phyloP scores from a whole-genome alignment of 1,140 invertebrate genomes.

The Bombus picipes region DNA sequence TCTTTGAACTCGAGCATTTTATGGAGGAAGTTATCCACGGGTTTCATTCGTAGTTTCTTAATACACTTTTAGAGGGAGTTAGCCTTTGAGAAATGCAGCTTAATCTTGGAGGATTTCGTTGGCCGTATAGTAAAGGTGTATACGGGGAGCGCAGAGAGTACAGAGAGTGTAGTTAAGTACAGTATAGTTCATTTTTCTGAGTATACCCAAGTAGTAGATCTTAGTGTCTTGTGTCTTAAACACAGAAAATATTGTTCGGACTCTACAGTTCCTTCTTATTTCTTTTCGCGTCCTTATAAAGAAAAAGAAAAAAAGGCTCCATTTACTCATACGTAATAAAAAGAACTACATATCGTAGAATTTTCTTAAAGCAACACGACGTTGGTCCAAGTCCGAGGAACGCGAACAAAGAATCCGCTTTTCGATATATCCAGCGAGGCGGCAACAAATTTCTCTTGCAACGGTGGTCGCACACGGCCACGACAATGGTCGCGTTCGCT shows the following conservation, averaged over 20 bases:
- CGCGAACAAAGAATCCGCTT: conserved; percentile 21
- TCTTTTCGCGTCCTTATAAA: neutral
- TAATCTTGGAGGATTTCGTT: neutral
- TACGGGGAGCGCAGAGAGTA: too few relatives aligned
- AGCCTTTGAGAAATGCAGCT: neutral
- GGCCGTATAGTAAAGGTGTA: too few relatives aligned
- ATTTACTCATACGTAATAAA: neutral
- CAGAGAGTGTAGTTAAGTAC: neutral
- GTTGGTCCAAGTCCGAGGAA: neutral
- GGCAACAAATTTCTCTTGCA: conserved; percentile 18
- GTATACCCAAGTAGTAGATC: neutral
- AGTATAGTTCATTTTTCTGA: neutral
- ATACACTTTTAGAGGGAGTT: neutral
- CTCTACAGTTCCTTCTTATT: neutral
- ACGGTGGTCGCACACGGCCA: neutral
- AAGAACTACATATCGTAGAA: neutral
- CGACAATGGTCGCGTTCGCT: conserved; percentile 14
- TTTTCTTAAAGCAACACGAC: too few relatives aligned
- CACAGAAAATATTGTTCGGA: neutral
- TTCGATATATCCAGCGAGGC: neutral
- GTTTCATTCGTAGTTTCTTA: neutral
- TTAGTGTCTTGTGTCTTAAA: neutral
- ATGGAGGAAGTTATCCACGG: neutral
- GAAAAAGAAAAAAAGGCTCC: neutral
- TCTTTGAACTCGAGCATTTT: neutral